phyloP scores from a whole-genome alignment of 2,113 vertebrate species.

The Haplochromis vanheusdeni region DNA sequence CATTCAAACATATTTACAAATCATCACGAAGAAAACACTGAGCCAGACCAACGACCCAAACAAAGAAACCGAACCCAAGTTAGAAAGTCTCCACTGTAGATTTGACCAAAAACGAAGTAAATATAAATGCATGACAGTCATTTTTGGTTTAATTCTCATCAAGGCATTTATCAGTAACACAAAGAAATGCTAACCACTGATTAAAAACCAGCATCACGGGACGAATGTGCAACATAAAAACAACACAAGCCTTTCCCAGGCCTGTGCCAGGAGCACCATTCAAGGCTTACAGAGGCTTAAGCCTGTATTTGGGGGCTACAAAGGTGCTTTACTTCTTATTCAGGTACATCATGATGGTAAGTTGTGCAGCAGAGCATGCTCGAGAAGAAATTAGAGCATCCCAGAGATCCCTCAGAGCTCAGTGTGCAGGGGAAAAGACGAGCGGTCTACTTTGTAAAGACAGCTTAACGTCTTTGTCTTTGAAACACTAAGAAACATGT shows the following conservation, averaged over 20 bases:
- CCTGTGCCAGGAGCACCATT: background rate
- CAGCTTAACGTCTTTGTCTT: background rate
- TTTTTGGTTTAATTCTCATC: background rate
- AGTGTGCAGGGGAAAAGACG: background rate
- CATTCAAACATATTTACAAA: conserved; percentile 66
- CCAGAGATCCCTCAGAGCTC: background rate
- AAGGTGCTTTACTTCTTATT: background rate
- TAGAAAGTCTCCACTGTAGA: background rate
- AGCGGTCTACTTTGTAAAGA: background rate
- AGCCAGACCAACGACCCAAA: background rate
- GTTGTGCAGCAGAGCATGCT: background rate
- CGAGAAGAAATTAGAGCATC: fast-evolving
- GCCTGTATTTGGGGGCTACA: background rate
- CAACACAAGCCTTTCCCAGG: background rate
- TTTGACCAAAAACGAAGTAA: background rate
- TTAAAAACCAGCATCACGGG: background rate
- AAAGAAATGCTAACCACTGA: background rate
- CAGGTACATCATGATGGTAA: background rate
- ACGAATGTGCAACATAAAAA: background rate
- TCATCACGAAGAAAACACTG: background rate
- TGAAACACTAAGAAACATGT: background rate
- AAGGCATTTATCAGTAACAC: background rate
- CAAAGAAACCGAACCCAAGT: background rate
- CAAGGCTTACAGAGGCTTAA: background rate
- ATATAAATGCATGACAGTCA: background rate